Conservation (phyloP, 2,888 invertebrate genomes). For the Andrena bicolor region DNA sequence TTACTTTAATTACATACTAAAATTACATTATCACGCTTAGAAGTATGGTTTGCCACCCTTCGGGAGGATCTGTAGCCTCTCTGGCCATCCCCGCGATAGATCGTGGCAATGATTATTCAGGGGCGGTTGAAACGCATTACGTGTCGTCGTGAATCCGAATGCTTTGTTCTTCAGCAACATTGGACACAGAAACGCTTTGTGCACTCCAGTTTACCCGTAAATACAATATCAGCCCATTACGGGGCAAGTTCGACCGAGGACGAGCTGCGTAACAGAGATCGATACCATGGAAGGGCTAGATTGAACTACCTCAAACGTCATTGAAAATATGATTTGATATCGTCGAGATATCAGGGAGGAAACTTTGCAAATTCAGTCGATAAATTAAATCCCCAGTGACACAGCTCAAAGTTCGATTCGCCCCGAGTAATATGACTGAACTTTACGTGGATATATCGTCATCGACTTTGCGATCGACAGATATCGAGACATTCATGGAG, state of each 20-base stretch:
- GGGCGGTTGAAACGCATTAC: not conserved
- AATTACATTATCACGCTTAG: not conserved
- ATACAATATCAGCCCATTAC: not conserved
- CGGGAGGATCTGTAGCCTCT: not conserved
- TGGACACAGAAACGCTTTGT: not conserved
- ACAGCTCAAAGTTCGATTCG: not conserved
- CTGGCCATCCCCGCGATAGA: not conserved
- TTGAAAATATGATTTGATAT: conserved; percentile 4
- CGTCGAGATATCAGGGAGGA: conserved; percentile 1
- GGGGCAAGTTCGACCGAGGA: not conserved
- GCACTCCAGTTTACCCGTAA: not conserved
- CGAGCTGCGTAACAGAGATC: not conserved
- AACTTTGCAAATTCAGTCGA: not conserved
- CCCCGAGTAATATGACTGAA: not conserved
- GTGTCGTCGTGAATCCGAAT: not conserved
- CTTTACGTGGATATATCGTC: not conserved
- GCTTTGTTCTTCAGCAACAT: not conserved
- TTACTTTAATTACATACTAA: not conserved
- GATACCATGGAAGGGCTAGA: not conserved
- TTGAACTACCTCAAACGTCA: not conserved
- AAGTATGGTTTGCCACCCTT: not conserved
- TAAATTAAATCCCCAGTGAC: conserved; percentile 1
- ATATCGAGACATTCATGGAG: not conserved
- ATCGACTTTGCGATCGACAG: not conserved
- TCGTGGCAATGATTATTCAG: not conserved